Percentiles rank a stretch among this genome's conserved stretches.
Evolutionary conservation across 2,888 invertebrate species (phyloP).

Genomic region (Ischnura elegans): DNA sequence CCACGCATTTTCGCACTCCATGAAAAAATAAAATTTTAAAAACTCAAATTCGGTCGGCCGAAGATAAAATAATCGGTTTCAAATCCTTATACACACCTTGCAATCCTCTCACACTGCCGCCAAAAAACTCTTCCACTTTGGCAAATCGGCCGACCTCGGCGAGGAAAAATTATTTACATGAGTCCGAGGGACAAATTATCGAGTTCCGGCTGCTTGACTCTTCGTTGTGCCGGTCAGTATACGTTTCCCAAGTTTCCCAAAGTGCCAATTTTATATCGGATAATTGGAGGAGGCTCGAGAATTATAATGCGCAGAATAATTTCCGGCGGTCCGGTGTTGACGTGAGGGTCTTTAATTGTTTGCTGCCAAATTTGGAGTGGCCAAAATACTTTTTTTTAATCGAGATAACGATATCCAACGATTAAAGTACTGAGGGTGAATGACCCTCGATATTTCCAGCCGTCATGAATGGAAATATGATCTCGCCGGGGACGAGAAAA

Average conservation of each 20-base stretch:
- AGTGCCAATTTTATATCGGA: neutral
- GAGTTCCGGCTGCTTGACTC: neutral
- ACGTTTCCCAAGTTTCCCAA: neutral
- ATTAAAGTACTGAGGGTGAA: neutral
- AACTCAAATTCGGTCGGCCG: too few relatives aligned
- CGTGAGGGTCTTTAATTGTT: neutral
- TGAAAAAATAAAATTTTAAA: too few relatives aligned
- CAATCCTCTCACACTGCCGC: neutral
- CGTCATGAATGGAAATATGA: neutral
- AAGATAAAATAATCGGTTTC: too few relatives aligned
- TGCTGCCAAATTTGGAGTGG: neutral
- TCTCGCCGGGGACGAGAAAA: too few relatives aligned
- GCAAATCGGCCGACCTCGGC: neutral
- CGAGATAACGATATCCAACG: neutral
- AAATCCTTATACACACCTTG: neutral
- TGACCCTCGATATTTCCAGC: neutral
- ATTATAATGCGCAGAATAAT: neutral
- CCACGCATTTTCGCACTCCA: too few relatives aligned
- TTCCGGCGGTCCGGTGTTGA: neutral
- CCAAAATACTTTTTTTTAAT: neutral
- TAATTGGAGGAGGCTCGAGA: neutral
- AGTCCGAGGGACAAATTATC: conserved; percentile 9
- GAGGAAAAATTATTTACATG: conserved; percentile 14
- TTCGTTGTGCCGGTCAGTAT: neutral
- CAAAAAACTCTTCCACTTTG: neutral